Evolutionary conservation across 2,888 invertebrate genomes (phyloP), one percentile per base, ranked within the genome.

Genomic region (Tryphoninae sp.): DNA sequence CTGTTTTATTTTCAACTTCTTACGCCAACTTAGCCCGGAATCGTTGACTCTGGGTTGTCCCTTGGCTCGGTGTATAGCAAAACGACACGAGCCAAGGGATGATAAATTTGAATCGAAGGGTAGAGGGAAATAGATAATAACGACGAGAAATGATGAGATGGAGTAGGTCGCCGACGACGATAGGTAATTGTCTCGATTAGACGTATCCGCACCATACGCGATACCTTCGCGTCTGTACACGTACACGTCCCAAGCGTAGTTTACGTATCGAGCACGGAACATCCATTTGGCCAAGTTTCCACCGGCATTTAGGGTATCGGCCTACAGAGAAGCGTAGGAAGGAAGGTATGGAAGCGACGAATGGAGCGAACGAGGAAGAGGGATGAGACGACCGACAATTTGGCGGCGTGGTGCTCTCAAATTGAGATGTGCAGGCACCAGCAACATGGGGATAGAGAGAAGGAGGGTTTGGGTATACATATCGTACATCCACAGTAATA

Each of bases 121-220:
- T 19, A 45, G 62, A 69, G 59, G 72, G 80, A 83, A 78, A 83
- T 82, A 77, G 33, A 33, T 33, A 45, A 45, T 75, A 75, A 69
- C 74, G 67, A 72, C 19, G 58, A 42, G 45, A 6, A 26, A 67
- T 58, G 42, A 61, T 68, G 75, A 76, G 75, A 61, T 59, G 61
- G 65, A 65, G 71, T 40, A 9, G 51, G 49, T 16, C 55, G 73
- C 45, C 51, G n/a, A 13, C n/a, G 59, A 26, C 9, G 62, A 53
- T 77, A 55, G 69, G 59, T 80, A 82, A 82, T 82, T 82, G 74
- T 82, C 58, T 69, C 64, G 74, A 77, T 80, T 77, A 65, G 58
- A 73, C 62, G 45, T 67, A 82, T 82, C 67, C 58, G 72, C 67
- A 33, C 75, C 22, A 51, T 26, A 61, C 33, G 23, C 23, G 42